Evolutionary conservation across 2,113 vertebrate genomes (phyloP), one percentile per base, ranked within the genome.

Genomic region (Verasper variegatus): DNA sequence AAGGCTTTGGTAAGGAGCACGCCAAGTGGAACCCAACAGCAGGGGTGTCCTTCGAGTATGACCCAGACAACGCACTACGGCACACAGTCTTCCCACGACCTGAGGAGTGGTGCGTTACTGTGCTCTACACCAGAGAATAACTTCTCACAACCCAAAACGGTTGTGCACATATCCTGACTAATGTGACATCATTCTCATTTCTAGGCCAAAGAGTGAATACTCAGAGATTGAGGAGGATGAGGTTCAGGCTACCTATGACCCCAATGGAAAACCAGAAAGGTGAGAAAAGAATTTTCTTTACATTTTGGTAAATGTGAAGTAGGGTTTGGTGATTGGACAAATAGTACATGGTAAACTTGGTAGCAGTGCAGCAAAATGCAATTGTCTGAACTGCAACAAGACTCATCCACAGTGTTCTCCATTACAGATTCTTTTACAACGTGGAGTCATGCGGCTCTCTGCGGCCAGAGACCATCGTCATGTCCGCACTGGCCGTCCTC

Each of bases 11-110:
- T 56, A 99, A 99, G 86, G 98, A 99, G 21, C 98, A 99, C 0
- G 98, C 98, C 81, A 99, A 99, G 89, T 99, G 98, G 98, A 99
- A 99, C 90, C 98, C 98, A 4, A 99, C 98, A 0, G 98, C 98
- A 0, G 98, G 98, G 0, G 97, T 99, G 42, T 96, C 98, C 35
- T 99, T 99, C 0, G 98, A 99, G 57, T 99, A 99, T 0, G 98
- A 99, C 86, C 98, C 98, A 0, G 98, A 99, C 93, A 99, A 99
- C 0, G 96, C 98, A 0, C 91, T 99, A 78, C 93, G 98, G 63
- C 98, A 99, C 93, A 99, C 98, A 0, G 97, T 99, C 35, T 99
- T 95, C 87, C 98, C 98, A 35, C 96, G 98, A 31, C 98, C 97
- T 0, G 97, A 99, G 87, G 98, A 99, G 84, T 99, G 97, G 98